A percentile compares a stretch with the other conserved stretches of the same genome.
Evolutionary conservation across 2,888 invertebrate species (phyloP).

Genomic region (Lymantria monacha): DNA sequence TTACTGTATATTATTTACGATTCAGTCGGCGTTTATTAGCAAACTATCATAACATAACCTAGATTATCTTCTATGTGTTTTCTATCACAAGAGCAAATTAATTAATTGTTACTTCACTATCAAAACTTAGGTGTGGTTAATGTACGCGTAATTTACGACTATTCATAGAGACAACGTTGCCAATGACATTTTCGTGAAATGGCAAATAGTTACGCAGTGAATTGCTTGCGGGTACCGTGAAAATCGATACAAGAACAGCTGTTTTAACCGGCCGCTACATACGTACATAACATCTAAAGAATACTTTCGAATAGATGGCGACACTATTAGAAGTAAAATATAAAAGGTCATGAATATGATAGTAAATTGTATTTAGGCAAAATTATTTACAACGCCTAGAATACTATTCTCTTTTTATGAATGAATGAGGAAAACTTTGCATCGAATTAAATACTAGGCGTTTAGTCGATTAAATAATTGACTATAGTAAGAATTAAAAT

Average conservation of each 20-base stretch:
- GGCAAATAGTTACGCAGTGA: constrained; percentile 56
- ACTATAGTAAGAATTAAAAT: no score
- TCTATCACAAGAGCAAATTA: constrained; percentile 12
- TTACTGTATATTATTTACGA: constrained; percentile 20
- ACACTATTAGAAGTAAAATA: constrained; percentile 1
- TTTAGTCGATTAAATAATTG: no score
- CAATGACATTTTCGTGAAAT: constrained; percentile 37
- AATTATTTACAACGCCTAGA: not conserved
- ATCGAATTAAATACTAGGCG: constrained; percentile 11
- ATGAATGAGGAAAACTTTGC: constrained; percentile 5
- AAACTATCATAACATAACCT: constrained; percentile 53
- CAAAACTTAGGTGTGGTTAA: constrained; percentile 9
- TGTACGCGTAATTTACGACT: constrained; percentile 20
- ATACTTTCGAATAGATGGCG: constrained; percentile 44
- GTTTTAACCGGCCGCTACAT: constrained; percentile 32
- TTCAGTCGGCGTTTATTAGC: constrained; percentile 5
- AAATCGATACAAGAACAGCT: constrained; percentile 74
- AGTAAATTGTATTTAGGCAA: not conserved
- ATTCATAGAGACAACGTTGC: constrained; percentile 21
- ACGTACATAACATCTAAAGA: constrained; percentile 1
- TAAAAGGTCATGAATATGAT: not conserved
- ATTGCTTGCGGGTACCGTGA: constrained; percentile 52
- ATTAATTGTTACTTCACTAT: constrained; percentile 5
- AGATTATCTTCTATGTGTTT: constrained; percentile 16
- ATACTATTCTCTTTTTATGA: not conserved